These are phyloP conservation scores for Trogon melanurus DNA, from an alignment of 2,113 vertebrate species.

Conservation along the genomic window DNA sequence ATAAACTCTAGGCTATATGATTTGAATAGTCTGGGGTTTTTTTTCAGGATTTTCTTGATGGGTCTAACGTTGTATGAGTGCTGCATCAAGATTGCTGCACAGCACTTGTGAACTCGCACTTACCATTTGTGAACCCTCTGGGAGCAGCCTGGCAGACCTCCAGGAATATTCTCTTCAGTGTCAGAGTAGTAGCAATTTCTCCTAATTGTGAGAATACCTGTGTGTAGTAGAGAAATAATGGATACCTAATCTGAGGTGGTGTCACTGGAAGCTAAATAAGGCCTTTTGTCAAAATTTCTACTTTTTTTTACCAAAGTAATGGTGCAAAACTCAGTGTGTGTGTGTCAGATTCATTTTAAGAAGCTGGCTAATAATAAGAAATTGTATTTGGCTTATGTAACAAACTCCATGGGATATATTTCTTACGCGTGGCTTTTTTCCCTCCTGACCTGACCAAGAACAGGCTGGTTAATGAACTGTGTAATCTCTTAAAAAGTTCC, in stretches of 20 bases:
- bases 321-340: neutral
- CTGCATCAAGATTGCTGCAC: neutral
- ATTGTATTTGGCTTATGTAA: neutral
- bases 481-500: slow-evolving; percentile 5
- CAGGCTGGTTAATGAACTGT: slow-evolving; percentile 29
- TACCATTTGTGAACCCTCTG: neutral
- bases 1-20: neutral
- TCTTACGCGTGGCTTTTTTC: neutral
- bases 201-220: neutral
- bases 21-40: neutral
- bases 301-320: neutral
- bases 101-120: rapidly evolving
- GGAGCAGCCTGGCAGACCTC: neutral
- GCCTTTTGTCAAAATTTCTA: neutral
- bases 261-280: neutral
- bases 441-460: neutral
- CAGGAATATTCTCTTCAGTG: neutral
- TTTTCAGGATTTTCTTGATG: neutral
- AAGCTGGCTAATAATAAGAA: slow-evolving; percentile 1
- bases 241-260: neutral
- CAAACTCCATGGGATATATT: neutral
- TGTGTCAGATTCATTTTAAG: neutral
- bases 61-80: neutral
- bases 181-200: neutral
- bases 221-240: neutral